Evolutionary conservation across 2,113 vertebrate genomes (phyloP), one percentile per base, ranked within the genome.

Genomic region (Oophaga pumilio): DNA sequence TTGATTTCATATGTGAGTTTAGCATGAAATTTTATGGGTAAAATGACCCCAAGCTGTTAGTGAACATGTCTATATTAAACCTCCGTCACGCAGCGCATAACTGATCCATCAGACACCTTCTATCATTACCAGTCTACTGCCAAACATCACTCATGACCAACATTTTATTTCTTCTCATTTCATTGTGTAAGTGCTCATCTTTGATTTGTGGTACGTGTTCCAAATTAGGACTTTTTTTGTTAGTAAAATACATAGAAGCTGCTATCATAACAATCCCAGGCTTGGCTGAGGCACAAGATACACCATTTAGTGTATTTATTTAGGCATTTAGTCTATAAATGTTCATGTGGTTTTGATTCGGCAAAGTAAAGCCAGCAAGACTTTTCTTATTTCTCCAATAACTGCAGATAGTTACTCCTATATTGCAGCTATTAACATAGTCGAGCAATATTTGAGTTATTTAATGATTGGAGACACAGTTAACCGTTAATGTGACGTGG

Each of bases 261-360:
- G 76, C 76, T 79, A 79, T 79, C n/a, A 79, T 28, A 79, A 79
- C 76, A 79, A 28, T 17, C 49, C 76, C 76, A 10, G 53, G 53
- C 53, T 79, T 79, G 76, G 76, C 50, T 9, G 53, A 28, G 20
- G 76, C 52, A 79, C 76, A 79, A 79, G 76, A 79, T 59, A 79
- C 76, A 79, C 76, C 52, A 28, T 79, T 79, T 79, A 79, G 76
- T 79, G 76, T 79, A 79, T 79, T 79, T 79, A 79, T 79, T 79
- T 79, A 79, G 76, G 76, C 76, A 26, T 56, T 79, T 57, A 18
- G 52, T 79, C 76, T 79, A 79, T 79, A 79, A 79, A 79, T 79
- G 71, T 43, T 74, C 71, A 74, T 74, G 76, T 79, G 76, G 76
- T 79, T 79, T 79, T 59, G n/a, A 79, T 79, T 79, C 76, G 43